phyloP scores from a whole-genome alignment of 2,113 vertebrate genomes.

The Thryonomys swinderianus region DNA sequence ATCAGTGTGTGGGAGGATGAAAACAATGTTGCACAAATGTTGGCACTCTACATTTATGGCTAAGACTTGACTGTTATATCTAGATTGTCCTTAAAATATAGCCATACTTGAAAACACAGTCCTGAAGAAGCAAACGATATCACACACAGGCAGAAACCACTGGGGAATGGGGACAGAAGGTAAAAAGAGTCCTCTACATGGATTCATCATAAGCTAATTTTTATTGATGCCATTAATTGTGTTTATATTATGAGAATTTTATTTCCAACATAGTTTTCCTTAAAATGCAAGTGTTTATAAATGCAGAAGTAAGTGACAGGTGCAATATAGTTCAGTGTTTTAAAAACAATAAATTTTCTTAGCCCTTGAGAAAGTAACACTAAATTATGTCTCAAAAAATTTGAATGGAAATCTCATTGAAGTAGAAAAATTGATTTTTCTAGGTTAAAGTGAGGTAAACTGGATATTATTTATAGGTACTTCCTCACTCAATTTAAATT shows the following conservation, averaged over 20 bases:
- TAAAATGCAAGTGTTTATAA: neutral
- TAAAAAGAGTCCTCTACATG: neutral
- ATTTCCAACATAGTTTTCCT: neutral
- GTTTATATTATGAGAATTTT: neutral
- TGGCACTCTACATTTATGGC: neutral
- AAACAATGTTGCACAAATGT: neutral
- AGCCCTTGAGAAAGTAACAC: conserved; percentile 13
- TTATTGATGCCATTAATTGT: neutral
- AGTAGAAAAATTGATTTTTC: neutral
- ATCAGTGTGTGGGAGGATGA: neutral
- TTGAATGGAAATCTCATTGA: conserved; percentile 31
- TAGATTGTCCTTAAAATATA: neutral
- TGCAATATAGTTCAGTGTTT: neutral
- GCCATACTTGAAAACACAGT: neutral
- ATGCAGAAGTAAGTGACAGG: neutral
- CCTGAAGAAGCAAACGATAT: neutral
- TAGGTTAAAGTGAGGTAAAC: conserved; percentile 19
- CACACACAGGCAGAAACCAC: fast-evolving
- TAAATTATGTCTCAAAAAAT: neutral
- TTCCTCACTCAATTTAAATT: conserved; percentile 14
- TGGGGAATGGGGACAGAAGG: fast-evolving
- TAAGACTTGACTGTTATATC: neutral
- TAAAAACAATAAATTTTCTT: conserved; percentile 19
- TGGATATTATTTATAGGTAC: neutral
- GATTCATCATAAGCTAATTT: neutral